These are phyloP conservation scores for Eospalax fontanierii DNA, from an alignment of 2,797 vertebrate genomes.

Conservation along the genomic window DNA sequence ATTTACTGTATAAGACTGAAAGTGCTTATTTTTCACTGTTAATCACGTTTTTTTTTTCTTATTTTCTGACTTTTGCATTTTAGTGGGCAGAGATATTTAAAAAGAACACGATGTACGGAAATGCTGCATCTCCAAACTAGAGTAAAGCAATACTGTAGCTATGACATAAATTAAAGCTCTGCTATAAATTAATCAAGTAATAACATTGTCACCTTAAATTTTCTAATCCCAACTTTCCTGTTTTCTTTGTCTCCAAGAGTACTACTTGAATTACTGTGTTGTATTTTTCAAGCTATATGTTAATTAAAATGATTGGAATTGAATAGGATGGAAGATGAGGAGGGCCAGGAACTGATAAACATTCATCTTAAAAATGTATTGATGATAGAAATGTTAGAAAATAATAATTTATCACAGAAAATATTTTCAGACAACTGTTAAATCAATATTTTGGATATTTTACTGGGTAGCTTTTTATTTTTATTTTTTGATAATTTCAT, in stretches of 20 bases:
- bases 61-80: not conserved
- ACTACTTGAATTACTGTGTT: not conserved
- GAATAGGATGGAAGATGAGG: rapidly evolving
- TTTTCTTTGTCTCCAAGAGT: not conserved
- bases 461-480: no score
- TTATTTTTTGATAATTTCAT: no score
- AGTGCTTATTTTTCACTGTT: not conserved
- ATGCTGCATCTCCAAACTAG: not conserved
- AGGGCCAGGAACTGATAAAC: not conserved
- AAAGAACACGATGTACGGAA: not conserved
- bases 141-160: not conserved
- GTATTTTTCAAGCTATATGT: slow-evolving; percentile 10
- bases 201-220: not conserved
- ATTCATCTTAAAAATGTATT: not conserved
- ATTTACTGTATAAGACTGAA: not conserved
- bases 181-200: not conserved
- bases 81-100: not conserved
- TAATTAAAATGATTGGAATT: slow-evolving; percentile 1
- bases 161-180: not conserved
- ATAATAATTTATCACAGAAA: slow-evolving; percentile 33
- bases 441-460: no score
- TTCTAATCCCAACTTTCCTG: not conserved
- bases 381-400: slow-evolving; percentile 25
- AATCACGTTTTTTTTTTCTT: not conserved
- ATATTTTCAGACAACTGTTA: not conserved